Base-by-base conservation (phyloP, 2,113 vertebrate genomes). In the Platycercus adscitus region DNA sequence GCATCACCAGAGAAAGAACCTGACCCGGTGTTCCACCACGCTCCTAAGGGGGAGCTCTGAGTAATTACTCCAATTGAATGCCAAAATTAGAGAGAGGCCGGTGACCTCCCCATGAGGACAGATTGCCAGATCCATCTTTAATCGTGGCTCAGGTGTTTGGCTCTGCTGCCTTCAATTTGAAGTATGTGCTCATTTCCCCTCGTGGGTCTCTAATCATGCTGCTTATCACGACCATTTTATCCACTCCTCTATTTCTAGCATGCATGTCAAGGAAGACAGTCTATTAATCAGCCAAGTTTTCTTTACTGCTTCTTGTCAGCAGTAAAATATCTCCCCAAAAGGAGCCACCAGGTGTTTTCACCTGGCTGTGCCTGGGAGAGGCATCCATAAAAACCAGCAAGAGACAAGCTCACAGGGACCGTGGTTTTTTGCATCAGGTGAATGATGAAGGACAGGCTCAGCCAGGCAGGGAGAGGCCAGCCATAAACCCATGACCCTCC, bases 211-310 rank as follows among this genome's bases (percentile, higher is more conserved):
- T 88, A 83, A 96, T 94, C 60, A 55, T 41, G 71, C 63, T 50
- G 70, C 71, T 91, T 61, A 73, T 81, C 80, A 50, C 88, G 82
- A 86, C 76, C 71, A 78, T 88, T 91, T 93, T 75, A 94, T 60
- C 86, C 50, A 58, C 46, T 70, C 46, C 56, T 94, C 53, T 70
- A 25, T 83, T 95, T 91, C 89, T 60, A 73, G 76, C 35, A 52
- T 6, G 29, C 29, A 25, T 90, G 88, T 83, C 92, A 95, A 78
- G 93, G 81, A 86, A 23, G 72, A 52, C 68, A 70, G 55, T 37
- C 31, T 78, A 78, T 93, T 91, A 88, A 88, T 93, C 82, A 93
- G 29, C 35, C 69, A 71, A 17, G 35, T 44, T 56, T 90, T 71
- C 82, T 61, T 84, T 71, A 64, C 21, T 71, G 50, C 50, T 90